These are phyloP conservation scores for Mercenaria mercenaria DNA, from an alignment of 1,140 invertebrate genomes.

Conservation along the genomic window DNA sequence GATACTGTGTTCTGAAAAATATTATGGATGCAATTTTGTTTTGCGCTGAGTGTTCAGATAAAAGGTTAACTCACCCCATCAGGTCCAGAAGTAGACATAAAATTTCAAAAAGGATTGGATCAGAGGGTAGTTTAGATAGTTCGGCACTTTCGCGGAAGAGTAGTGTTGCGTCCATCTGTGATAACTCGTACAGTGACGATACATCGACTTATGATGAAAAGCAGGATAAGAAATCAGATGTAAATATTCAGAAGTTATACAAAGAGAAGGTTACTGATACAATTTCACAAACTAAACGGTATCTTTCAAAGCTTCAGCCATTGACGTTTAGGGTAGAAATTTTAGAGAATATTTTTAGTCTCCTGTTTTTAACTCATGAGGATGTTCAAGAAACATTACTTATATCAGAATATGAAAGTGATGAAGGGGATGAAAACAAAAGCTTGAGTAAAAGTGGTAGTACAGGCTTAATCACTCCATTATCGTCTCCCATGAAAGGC, in stretches of 20 bases:
- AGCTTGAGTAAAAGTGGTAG: conserved; percentile 50
- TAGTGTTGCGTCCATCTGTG: background rate
- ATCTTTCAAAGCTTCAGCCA: conserved; percentile 82
- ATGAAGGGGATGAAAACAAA: conserved; percentile 72
- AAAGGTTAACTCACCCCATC: conserved; percentile 77
- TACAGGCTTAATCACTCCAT: conserved; percentile 32
- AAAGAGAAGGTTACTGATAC: conserved; percentile 77
- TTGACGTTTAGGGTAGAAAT: conserved; percentile 85
- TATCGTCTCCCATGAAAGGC: conserved; percentile 48
- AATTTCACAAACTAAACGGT: conserved; percentile 75
- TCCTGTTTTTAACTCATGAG: conserved; percentile 85
- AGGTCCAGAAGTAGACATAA: conserved; percentile 32
- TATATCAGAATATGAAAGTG: conserved; percentile 76
- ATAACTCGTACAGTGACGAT: background rate
- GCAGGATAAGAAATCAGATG: conserved; percentile 36
- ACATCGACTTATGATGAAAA: background rate
- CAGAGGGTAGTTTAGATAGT: conserved; percentile 35
- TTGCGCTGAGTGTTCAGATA: conserved; percentile 77
- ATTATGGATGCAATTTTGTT: conserved; percentile 82
- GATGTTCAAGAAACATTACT: conserved; percentile 79
- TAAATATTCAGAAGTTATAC: conserved; percentile 77
- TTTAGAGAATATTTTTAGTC: conserved; percentile 86
- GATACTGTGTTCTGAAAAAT: conserved; percentile 83
- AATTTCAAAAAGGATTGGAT: conserved; percentile 25
- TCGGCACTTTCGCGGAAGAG: background rate